phyloP scores from a whole-genome alignment of 2,113 vertebrate species.

The Anarrhichthys ocellatus region DNA sequence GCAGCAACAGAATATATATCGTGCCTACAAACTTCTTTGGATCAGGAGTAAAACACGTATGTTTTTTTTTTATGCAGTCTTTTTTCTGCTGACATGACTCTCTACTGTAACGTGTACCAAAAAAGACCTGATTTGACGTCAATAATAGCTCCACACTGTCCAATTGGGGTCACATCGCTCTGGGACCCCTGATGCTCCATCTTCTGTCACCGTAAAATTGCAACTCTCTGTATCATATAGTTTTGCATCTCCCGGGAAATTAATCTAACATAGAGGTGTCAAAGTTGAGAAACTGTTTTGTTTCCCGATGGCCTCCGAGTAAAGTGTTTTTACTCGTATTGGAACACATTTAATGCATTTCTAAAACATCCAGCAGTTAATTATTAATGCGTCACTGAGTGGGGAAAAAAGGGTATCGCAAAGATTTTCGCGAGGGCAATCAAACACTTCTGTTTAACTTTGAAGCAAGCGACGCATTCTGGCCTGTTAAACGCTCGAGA shows the following conservation, averaged over 20 bases:
- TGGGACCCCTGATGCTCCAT: constrained; percentile 15
- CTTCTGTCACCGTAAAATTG: constrained; percentile 27
- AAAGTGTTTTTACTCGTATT: background rate
- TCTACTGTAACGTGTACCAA: background rate
- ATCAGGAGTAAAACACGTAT: background rate
- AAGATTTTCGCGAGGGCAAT: constrained; percentile 53
- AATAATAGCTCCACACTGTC: background rate
- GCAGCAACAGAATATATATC: background rate
- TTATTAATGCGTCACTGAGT: constrained; percentile 29
- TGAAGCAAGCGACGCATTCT: constrained; percentile 29
- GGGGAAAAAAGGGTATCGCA: background rate
- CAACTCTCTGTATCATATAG: background rate
- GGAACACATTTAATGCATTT: constrained; percentile 38
- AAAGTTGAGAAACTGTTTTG: constrained; percentile 17
- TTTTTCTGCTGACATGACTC: background rate
- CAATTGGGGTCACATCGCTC: constrained; percentile 22
- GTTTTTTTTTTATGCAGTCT: background rate
- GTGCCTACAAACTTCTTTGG: background rate
- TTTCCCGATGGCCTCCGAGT: background rate
- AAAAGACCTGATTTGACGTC: background rate
- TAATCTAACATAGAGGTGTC: background rate
- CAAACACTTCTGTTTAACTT: constrained; percentile 45
- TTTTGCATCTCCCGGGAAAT: constrained; percentile 55
- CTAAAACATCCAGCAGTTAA: constrained; percentile 38
- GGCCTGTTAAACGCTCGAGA: constrained; percentile 28